Percentiles rank a stretch among this genome's conserved stretches.
Conservation (phyloP, 2,113 vertebrate species). For the Dromiciops gliroides region DNA sequence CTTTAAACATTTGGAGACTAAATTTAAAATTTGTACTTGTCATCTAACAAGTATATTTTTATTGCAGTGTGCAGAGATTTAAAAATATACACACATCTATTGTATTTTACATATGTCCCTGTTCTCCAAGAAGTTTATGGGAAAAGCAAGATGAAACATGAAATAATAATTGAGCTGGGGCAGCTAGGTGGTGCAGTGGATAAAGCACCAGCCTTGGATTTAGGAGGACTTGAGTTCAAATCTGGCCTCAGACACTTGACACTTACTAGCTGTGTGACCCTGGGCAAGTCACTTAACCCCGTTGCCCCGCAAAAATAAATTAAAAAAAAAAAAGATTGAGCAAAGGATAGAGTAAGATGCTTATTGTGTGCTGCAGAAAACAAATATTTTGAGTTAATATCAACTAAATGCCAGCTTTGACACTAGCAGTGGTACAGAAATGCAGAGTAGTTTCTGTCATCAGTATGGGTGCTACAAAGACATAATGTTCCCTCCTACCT, state of each 20-base stretch:
- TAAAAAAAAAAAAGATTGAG: too few relatives aligned
- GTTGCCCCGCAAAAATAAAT: too few relatives aligned
- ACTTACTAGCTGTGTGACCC: too few relatives aligned
- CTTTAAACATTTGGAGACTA: not conserved
- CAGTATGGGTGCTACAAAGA: not conserved
- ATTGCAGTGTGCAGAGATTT: not conserved
- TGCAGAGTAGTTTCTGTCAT: not conserved
- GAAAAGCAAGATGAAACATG: not conserved
- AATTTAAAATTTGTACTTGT: not conserved
- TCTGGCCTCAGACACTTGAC: too few relatives aligned
- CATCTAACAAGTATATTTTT: not conserved
- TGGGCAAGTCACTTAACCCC: too few relatives aligned
- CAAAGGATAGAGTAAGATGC: not conserved
- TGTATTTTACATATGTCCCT: not conserved
- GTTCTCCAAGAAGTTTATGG: not conserved
- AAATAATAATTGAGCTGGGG: not conserved
- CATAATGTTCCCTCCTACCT: not conserved
- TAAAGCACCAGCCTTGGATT: too few relatives aligned
- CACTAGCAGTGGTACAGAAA: not conserved
- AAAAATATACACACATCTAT: not conserved
- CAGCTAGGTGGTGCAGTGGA: too few relatives aligned
- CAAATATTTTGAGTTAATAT: not conserved
- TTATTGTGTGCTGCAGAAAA: not conserved
- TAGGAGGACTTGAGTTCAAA: too few relatives aligned
- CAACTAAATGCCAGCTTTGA: not conserved